Percentiles rank a stretch among this genome's conserved stretches.
These are phyloP conservation scores for Aphidoletes aphidimyza DNA, from an alignment of 2,888 invertebrate genomes.

Conservation along the genomic window DNA sequence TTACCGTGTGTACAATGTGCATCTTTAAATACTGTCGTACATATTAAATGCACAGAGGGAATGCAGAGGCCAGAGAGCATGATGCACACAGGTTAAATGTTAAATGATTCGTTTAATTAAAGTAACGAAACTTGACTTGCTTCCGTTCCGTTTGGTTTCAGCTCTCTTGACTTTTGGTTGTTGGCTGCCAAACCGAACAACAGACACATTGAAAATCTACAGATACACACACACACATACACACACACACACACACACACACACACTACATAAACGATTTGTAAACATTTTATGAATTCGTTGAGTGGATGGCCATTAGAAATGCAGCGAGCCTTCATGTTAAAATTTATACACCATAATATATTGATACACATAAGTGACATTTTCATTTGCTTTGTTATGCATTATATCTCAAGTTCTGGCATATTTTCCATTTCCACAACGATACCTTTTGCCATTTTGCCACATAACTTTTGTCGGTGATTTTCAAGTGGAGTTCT, in stretches of 20 bases:
- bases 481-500: too few species aligned
- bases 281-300: slow-evolving; percentile 23
- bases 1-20: too few species aligned
- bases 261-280: not conserved
- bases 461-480: too few species aligned
- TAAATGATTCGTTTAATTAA: slow-evolving; percentile 51
- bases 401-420: not conserved
- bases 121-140: slow-evolving; percentile 34
- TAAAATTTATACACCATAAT: not conserved
- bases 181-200: too few species aligned
- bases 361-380: slow-evolving; percentile 23
- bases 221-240: too few species aligned
- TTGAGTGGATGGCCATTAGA: not conserved
- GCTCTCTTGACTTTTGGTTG: too few species aligned
- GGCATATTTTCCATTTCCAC: not conserved
- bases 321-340: not conserved
- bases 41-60: not conserved
- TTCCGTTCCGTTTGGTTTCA: not conserved
- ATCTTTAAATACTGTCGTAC: not conserved
- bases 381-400: slow-evolving; percentile 38
- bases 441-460: not conserved
- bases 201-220: too few species aligned
- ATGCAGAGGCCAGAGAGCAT: slow-evolving; percentile 9
- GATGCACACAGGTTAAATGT: slow-evolving; percentile 23
- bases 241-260: not conserved